Percentiles rank a stretch among this genome's conserved stretches.
These are phyloP conservation scores for Pelodiscus sinensis DNA, from an alignment of 2,113 vertebrate genomes.

Conservation along the genomic window DNA sequence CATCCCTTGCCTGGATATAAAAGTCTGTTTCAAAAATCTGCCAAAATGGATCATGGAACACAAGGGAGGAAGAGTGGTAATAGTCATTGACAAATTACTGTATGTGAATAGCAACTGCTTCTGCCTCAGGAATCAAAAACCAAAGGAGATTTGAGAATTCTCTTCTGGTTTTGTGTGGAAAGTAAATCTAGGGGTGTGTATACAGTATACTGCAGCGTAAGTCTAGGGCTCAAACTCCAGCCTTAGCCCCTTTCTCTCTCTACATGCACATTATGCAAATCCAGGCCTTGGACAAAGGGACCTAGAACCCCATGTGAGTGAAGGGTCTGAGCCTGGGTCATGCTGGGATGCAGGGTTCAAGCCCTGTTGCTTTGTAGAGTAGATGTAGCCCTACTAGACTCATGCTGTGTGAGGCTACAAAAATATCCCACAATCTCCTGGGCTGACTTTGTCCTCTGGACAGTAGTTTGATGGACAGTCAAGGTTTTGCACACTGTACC, in stretches of 20 bases:
- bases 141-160: neutral
- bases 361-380: neutral
- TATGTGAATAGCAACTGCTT: neutral
- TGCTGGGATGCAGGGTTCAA: neutral
- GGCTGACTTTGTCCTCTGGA: neutral
- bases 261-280: neutral
- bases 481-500: neutral
- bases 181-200: neutral
- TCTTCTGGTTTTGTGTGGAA: accelerated
- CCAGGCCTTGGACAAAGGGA: neutral
- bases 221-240: no score
- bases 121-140: neutral
- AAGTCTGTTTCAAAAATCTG: neutral
- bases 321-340: neutral
- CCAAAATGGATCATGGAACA: neutral
- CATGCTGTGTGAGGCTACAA: neutral
- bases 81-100: neutral
- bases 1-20: neutral
- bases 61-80: accelerated
- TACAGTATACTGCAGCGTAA: no score
- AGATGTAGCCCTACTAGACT: neutral
- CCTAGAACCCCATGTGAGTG: neutral
- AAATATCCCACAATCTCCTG: neutral
- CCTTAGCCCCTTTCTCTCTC: neutral
- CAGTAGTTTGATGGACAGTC: neutral